phyloP scores from a whole-genome alignment of 2,888 invertebrate genomes.

The Junonia oenone region DNA sequence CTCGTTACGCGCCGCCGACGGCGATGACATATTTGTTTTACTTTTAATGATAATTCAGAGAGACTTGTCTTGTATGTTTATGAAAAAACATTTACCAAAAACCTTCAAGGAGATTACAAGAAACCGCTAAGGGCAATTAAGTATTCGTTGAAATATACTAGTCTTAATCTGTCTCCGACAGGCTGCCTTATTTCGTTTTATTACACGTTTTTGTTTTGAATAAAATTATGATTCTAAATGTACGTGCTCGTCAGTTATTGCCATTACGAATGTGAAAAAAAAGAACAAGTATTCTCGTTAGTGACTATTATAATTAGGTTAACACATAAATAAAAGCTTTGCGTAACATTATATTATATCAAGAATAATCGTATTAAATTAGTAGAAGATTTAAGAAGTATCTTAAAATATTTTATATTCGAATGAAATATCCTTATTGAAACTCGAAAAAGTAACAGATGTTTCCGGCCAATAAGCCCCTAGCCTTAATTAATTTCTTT shows the following conservation, averaged over 20 bases:
- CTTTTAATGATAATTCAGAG: neutral
- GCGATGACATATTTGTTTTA: neutral
- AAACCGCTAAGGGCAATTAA: neutral
- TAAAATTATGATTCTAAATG: too few species aligned
- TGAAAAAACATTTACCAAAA: neutral
- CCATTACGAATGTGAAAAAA: too few species aligned
- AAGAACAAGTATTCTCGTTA: too few species aligned
- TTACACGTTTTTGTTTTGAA: too few species aligned
- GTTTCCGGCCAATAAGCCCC: neutral
- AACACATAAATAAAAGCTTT: too few species aligned
- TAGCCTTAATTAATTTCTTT: constrained; percentile 2
- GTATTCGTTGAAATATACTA: too few species aligned
- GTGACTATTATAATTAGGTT: too few species aligned
- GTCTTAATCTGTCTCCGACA: too few species aligned
- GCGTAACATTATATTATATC: too few species aligned
- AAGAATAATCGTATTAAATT: too few species aligned
- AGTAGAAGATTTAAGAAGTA: neutral
- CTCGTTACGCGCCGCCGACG: neutral
- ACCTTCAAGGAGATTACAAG: neutral
- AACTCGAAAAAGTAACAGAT: neutral
- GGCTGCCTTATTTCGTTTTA: too few species aligned
- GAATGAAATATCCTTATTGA: neutral
- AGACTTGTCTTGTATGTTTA: neutral
- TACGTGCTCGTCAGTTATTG: too few species aligned
- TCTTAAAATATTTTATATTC: neutral